Base-by-base conservation (phyloP, 2,113 vertebrate species). In the Gallinago undulata region DNA sequence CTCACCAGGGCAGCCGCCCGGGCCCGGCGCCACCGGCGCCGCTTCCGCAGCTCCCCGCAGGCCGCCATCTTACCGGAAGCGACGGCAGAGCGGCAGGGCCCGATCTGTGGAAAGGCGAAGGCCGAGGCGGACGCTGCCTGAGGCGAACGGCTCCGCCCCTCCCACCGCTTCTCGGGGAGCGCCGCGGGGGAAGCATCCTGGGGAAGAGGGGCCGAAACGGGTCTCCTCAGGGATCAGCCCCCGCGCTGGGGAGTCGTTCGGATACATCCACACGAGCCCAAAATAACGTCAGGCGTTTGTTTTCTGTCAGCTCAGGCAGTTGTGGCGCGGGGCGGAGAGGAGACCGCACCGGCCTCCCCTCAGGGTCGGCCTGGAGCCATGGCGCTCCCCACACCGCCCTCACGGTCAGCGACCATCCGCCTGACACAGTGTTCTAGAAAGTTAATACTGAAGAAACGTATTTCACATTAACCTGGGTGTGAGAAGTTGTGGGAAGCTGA, bases 61-160 rank as follows among this genome's bases (percentile, higher is more conserved):
- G 94, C 33, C 93, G 97, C 97, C 98, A 98, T 98, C 67, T 97
- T 97, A 66, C 96, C 98, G 97, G 98, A 98, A 98, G 94, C 64
- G 41, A 95, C 31, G 83, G 87, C 33, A 27, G 2, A 4, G 28
- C 51, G 19, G 35, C n/a, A 2, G 85, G 85, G 85, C 28, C 84
- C 0, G 8, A 5, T 0, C 19, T 7, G 5, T 14, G 6, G n/a
- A 59, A 60, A 35, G 1, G 87, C 87, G 59, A 70, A 37, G 19
- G 35, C 17, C 8, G 17, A 3, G 19, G 0, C 37, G 19, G 25
- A 18, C 35, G 41, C 31, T 7, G 45, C 8, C 5, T 14, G 16
- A 73, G 25, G 6, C 14, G 15, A 5, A 7, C 6, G 15, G 56
- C 25, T 11, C 9, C 6, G 57, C 68, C n/a, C 18, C 45, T 15